Base-by-base conservation (phyloP, 2,797 vertebrate species). In the Amniataba percoides region DNA sequence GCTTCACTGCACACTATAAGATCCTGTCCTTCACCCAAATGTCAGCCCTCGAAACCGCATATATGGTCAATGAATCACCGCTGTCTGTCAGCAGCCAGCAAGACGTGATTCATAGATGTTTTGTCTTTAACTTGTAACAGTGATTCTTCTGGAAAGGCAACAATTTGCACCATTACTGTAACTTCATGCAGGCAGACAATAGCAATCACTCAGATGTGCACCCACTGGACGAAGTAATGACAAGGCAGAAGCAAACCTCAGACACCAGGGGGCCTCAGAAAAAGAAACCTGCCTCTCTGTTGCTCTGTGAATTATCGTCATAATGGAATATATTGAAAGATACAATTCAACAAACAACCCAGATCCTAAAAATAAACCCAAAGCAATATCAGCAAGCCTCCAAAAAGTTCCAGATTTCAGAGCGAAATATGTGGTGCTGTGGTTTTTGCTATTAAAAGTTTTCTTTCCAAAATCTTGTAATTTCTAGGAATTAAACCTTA, bases 21-120 rank as follows among this genome's bases (percentile, higher is more conserved):
- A 84, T 79, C 71, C 68, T 10, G 34, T 90, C 87, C 36, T 79
- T 86, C 40, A 78, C 58, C 42, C 42, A 90, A 92, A 91, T 91
- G 81, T 82, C 82, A 91, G 36, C 74, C 63, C 80, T 84, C 67
- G 79, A 61, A 83, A 61, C 53, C 52, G 51, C 57, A 62, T 23
- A 71, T 82, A 80, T 59, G 62, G 46, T 60, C 74, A 43, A 64
- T 87, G 48, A 77, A 81, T 88, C 77, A 64, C 68, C 52, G 48
- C 36, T 31, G 51, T n/a, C 19, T 3, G 58, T 85, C 25, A 69
- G 74, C 74, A 72, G 52, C 19, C 46, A 34, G 36, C 18, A 4
- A 21, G 45, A 53, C 0, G 15, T 75, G 74, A 85, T 77, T 74
- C 14, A 73, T 70, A 13, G 77, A 49, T 57, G 43, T 83, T 88